Base-by-base conservation (phyloP, 2,113 vertebrate species). In the Miniopterus natalensis region DNA sequence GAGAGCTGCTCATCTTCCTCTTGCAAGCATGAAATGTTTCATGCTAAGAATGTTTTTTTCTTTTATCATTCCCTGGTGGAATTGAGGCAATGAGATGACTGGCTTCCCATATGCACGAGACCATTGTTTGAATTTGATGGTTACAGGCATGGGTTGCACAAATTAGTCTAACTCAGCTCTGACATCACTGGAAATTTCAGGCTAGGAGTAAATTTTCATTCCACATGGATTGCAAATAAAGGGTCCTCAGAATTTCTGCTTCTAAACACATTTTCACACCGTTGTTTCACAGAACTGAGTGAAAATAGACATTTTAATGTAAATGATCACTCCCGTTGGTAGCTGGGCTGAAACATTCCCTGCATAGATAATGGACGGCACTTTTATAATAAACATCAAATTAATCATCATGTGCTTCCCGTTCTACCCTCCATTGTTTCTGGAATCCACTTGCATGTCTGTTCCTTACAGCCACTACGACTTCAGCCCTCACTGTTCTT, bases 21-120 rank as follows among this genome's bases (percentile, higher is more conserved):
- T 53, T 20, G 59, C 40, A 93, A 96, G 15, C 13, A 27, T n/a
- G 61, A 59, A 95, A 86, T 65, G 23, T 75, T 63, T 53, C 71
- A 13, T 27, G 17, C 66, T 89, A 91, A 74, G 36, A 90, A 74
- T 18, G 74, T 78, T 51, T 90, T 36, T 94, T 49, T 31, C 61
- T 71, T 87, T 84, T 79, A 90, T 95, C 70, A 90, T 96, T 90
- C 90, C 65, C 89, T 47, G 81, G 83, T 87, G 80, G 51, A 70
- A 92, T 45, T 42, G 57, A 85, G 47, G 27, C 84, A 87, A 2
- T n/a, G 63, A 80, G 49, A 88, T 21, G 51, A 90, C 59, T 87
- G 80, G 45, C 12, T 95, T 81, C 49, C 11, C 80, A 17, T 49
- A 96, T 68, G 51, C 83, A 84, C 40, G 57, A 95, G 84, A 84